Evolutionary conservation across 2,113 vertebrate genomes (phyloP).

Genomic region (Echinops telfairi): DNA sequence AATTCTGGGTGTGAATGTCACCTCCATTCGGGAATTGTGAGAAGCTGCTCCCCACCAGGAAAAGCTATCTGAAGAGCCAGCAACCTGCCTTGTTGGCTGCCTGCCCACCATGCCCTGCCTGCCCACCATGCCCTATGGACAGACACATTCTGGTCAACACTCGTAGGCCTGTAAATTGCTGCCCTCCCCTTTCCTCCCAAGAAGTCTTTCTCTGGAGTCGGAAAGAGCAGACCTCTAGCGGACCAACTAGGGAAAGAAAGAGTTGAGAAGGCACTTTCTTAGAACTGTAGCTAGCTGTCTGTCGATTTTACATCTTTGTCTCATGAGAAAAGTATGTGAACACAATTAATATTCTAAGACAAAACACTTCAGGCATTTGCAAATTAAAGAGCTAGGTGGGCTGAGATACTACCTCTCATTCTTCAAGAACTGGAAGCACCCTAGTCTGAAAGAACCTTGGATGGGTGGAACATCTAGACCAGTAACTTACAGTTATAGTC

Average conservation of each 20-base stretch:
- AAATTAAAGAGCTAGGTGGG: neutral
- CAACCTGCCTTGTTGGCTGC: neutral
- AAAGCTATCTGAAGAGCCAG: neutral
- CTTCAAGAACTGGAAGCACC: neutral
- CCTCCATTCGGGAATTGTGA: neutral
- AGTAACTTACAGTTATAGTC: neutral
- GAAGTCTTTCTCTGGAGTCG: neutral
- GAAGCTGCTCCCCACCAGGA: neutral
- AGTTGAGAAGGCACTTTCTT: too few species aligned
- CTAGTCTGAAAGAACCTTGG: neutral
- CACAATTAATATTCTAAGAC: neutral
- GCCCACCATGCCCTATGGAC: neutral
- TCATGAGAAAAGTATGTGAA: neutral
- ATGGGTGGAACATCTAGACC: neutral
- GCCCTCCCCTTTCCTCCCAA: neutral
- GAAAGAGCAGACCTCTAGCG: neutral
- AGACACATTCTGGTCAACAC: neutral
- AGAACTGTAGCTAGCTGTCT: too few species aligned
- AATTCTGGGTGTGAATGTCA: neutral
- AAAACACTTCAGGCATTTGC: neutral
- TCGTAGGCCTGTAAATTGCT: neutral
- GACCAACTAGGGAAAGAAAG: neutral
- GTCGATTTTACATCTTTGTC: neutral
- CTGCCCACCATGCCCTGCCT: neutral
- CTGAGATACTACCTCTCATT: neutral